These are phyloP conservation scores for Sardina pilchardus DNA, from an alignment of 2,113 vertebrate species.

Conservation along the genomic window DNA sequence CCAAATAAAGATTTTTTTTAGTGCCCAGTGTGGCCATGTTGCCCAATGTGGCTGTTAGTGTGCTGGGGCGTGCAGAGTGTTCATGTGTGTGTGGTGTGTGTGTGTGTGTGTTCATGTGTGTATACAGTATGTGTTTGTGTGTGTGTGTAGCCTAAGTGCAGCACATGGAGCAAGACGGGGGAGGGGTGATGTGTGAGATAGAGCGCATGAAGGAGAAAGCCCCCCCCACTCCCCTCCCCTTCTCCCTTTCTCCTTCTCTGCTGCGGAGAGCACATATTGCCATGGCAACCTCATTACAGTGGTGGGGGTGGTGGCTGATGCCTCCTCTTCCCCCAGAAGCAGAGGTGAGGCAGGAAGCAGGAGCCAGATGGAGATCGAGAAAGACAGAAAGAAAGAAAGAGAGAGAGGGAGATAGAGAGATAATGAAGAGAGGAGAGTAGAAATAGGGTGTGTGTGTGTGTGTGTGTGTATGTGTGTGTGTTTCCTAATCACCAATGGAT, in stretches of 20 bases:
- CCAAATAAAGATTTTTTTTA: not conserved
- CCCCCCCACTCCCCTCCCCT: constrained; percentile 43
- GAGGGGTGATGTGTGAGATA: constrained; percentile 58
- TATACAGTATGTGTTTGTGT: not conserved
- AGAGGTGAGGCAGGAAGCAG: not conserved
- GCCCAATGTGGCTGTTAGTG: not conserved
- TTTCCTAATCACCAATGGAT: not conserved
- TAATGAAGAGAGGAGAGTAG: not conserved
- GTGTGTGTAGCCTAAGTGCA: not conserved
- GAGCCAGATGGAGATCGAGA: not conserved
- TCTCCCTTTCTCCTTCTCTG: not conserved
- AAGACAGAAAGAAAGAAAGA: not conserved
- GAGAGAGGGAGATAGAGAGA: not conserved
- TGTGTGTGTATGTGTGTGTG: too few relatives aligned
- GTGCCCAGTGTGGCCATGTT: not conserved
- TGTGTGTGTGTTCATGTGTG: constrained; percentile 9
- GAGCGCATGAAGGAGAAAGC: constrained; percentile 57
- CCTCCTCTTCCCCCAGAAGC: constrained; percentile 2
- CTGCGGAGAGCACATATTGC: constrained; percentile 46
- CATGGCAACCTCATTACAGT: constrained; percentile 65
- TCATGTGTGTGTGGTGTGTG: constrained; percentile 12
- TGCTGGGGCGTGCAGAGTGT: not conserved
- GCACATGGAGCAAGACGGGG: constrained; percentile 49
- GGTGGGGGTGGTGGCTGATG: constrained; percentile 43
- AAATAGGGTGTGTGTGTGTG: not conserved